Evolutionary conservation across 2,888 invertebrate genomes (phyloP), one percentile per base, ranked within the genome.

Genomic region (Linnaemya vulpina): DNA sequence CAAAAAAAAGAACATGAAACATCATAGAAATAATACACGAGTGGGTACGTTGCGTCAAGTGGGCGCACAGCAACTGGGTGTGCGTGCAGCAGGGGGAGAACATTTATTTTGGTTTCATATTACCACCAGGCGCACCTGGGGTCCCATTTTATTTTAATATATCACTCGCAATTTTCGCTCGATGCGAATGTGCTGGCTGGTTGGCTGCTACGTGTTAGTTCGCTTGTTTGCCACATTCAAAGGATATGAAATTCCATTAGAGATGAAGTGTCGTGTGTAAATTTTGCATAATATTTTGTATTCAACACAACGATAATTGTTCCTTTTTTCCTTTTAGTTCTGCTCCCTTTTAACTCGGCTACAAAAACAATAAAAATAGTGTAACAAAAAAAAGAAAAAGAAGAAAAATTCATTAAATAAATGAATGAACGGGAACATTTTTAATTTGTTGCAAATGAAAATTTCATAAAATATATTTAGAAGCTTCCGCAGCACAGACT

Each of bases 51-150:
- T 46, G 38, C 13, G 13, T 43, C 46, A 43, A 15, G 25, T 40
- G 74, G 15, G 43, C 46, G 20, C 25, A 30, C 40, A n/a, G 17
- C 20, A 7, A 46, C 43, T 67, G 22, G 25, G 58, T 38, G 49
- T 67, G 17, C 40, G 55, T 58, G 40, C 25, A 10, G 11, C 60
- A 25, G 20, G 43, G 62, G 60, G 71, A 71, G 78, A 78, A 85
- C 75, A 85, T 85, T 85, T 85, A 78, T 82, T 82, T 82, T 82
- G 82, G 85, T 82, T 82, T 85, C 82, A 85, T 75, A 82, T 85
- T 85, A 82, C 82, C 79, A 67, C n/a, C n/a, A n/a, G n/a, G n/a
- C 55, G 71, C 82, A 85, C 77, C 85, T 85, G 85, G 75, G 82
- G 75, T 85, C 75, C 73, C 70, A 75, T 78, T 78, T 85, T 79